Evolutionary conservation across 2,888 invertebrate genomes (phyloP).

Genomic region (Gari tellinella): DNA sequence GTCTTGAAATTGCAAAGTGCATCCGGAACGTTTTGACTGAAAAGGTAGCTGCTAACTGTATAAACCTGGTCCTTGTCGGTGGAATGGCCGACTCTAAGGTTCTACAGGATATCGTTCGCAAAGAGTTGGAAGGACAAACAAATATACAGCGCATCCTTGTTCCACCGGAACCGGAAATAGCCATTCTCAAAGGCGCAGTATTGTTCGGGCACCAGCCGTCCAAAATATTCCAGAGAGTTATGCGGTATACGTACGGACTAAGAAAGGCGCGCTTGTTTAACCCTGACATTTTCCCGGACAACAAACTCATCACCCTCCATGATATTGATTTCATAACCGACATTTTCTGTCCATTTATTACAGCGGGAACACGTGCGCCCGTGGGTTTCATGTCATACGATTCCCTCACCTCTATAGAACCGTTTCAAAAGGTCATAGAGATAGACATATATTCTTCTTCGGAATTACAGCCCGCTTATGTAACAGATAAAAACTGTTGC

Average conservation of each 20-base stretch:
- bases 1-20: conserved; percentile 42
- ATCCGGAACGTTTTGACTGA: conserved; percentile 38
- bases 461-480: conserved; percentile 46
- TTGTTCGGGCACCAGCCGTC: conserved; percentile 55
- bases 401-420: conserved; percentile 56
- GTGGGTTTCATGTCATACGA: conserved; percentile 59
- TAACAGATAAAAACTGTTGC: conserved; percentile 51
- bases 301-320: conserved; percentile 41
- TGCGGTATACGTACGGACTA: conserved; percentile 55
- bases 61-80: conserved; percentile 42
- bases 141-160: conserved; percentile 54
- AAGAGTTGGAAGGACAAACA: conserved; percentile 51
- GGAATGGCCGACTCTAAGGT: conserved; percentile 54
- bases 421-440: conserved; percentile 56
- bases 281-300: conserved; percentile 47
- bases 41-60: conserved; percentile 33
- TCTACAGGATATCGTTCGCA: conserved; percentile 48
- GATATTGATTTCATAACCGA: conserved; percentile 58
- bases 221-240: conserved; percentile 50
- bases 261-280: conserved; percentile 57
- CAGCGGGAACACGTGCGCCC: conserved; percentile 58
- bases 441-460: conserved; percentile 56
- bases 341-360: conserved; percentile 53
- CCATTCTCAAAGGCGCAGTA: conserved; percentile 57
- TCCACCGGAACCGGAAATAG: conserved; percentile 60